Evolutionary conservation across 2,113 vertebrate species (phyloP), one percentile per base, ranked within the genome.

Genomic region (Megaleporinus macrocephalus): DNA sequence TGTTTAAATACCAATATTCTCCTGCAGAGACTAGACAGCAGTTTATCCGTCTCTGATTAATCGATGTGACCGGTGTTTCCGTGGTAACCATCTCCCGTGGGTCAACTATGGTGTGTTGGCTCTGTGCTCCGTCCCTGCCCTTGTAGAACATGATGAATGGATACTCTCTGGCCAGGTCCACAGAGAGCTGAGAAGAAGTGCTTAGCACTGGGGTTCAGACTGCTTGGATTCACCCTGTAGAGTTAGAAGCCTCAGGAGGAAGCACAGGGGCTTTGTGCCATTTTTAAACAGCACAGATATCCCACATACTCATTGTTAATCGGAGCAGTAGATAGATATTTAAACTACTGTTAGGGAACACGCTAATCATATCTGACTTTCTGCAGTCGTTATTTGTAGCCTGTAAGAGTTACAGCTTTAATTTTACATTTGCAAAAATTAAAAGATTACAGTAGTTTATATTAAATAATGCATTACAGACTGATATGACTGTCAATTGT

Each of bases 61-160:
- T 85, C 33, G n/a, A 71, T 49, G 30, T 73, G 79, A 81, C 36
- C 61, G 36, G 36, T 6, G 79, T 81, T 78, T 74, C 69, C 41
- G 1, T 66, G 47, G 30, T 49, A 59, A 85, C 69, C 68, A 47
- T 29, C 36, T 78, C 83, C 20, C 55, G 49, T 53, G 73, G 76
- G 74, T 33, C 51, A 49, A 66, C 22, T 27, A 13, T 63, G 27
- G n/a, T 61, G 49, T 81, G 66, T n/a, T 70, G 36, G 78, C n/a
- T 71, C 27, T 15, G n/a, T 79, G 53, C 33, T 11, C 41, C 53
- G 59, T 30, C 59, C 3, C 72, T 0, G 73, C 11, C 6, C 22
- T 66, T 72, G 41, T 80, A 70, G 24, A 44, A 33, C 20, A 77
- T 85, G 75, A 85, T 85, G 69, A 69, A 81, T 78, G 79, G 57